A percentile compares a stretch with the other conserved stretches of the same genome.
Conservation (phyloP, 35 echinoderm and acorn worm genomes). For the Lytechinus pictus region DNA sequence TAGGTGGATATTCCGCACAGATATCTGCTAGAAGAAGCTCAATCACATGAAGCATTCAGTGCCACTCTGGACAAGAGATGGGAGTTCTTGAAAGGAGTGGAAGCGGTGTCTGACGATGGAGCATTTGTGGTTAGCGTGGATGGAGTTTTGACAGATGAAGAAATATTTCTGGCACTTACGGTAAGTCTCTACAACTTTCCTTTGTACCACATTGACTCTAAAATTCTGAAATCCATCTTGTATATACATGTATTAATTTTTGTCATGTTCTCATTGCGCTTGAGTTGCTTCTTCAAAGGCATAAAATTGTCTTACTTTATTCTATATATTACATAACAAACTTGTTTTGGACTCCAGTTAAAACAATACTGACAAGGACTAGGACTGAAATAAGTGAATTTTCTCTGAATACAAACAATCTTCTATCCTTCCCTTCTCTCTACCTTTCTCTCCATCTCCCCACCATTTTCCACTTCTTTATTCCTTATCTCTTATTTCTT, state of each 20-base stretch:
- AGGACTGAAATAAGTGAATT: not conserved
- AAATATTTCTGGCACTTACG: slow-evolving; percentile 72
- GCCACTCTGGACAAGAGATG: slow-evolving; percentile 58
- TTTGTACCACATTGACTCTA: no score
- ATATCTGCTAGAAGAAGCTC: slow-evolving; percentile 46
- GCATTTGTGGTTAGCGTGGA: slow-evolving; percentile 67
- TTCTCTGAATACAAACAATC: not conserved
- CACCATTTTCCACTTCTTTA: no score
- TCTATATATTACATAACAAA: not conserved
- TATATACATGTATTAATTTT: not conserved
- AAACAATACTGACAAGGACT: not conserved
- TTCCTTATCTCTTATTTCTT: no score
- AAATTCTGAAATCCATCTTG: not conserved
- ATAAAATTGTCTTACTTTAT: no score
- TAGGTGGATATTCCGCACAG: slow-evolving; percentile 82
- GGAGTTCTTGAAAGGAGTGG: slow-evolving; percentile 56
- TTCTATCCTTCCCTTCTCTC: not conserved
- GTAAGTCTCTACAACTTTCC: slow-evolving; percentile 2
- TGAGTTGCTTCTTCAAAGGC: no score
- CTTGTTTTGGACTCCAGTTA: not conserved
- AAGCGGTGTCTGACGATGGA: slow-evolving; percentile 63
- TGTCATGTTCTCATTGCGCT: not conserved
- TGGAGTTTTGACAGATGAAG: slow-evolving; percentile 78
- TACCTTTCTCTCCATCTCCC: no score
- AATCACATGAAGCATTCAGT: not conserved